These are phyloP conservation scores for Holothuria scabra DNA, from an alignment of 53 echinoderm and acorn worm species.

Conservation along the genomic window DNA sequence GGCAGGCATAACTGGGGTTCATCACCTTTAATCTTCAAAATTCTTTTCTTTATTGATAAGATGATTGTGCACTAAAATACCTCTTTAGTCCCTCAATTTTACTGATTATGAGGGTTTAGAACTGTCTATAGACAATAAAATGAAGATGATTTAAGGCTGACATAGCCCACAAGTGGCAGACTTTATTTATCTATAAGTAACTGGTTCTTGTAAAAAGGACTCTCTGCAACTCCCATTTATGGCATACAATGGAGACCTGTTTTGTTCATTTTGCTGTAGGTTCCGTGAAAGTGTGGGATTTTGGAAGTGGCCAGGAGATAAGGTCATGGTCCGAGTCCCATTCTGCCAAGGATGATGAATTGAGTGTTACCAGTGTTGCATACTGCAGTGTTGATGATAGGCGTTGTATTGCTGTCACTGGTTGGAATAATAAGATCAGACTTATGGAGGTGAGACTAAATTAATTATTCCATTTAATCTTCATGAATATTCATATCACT, in stretches of 20 bases:
- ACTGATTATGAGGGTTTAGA: too few relatives aligned
- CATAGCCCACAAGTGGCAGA: too few relatives aligned
- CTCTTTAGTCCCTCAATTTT: too few relatives aligned
- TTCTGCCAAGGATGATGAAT: conserved; percentile 74
- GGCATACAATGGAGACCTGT: background rate
- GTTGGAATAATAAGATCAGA: conserved; percentile 97
- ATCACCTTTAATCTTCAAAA: too few relatives aligned
- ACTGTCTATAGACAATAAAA: too few relatives aligned
- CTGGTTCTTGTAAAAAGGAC: background rate
- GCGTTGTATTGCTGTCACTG: conserved; percentile 72
- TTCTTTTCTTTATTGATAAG: too few relatives aligned
- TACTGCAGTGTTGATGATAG: conserved; percentile 75
- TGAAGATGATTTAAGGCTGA: too few relatives aligned
- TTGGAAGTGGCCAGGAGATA: conserved; percentile 98
- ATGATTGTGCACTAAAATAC: too few relatives aligned
- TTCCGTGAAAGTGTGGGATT: conserved; percentile 95
- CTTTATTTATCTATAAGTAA: too few relatives aligned
- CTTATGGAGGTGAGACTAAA: conserved; percentile 71
- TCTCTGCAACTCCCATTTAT: background rate
- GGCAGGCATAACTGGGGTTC: too few relatives aligned
- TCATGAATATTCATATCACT: too few relatives aligned
- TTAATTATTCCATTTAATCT: too few relatives aligned
- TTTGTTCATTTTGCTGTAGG: conserved; percentile 46
- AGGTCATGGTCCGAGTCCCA: conserved; percentile 68
- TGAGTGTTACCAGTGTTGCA: conserved; percentile 69